Evolutionary conservation across 2,113 vertebrate species (phyloP).

Genomic region (Psephotus haematonotus): DNA sequence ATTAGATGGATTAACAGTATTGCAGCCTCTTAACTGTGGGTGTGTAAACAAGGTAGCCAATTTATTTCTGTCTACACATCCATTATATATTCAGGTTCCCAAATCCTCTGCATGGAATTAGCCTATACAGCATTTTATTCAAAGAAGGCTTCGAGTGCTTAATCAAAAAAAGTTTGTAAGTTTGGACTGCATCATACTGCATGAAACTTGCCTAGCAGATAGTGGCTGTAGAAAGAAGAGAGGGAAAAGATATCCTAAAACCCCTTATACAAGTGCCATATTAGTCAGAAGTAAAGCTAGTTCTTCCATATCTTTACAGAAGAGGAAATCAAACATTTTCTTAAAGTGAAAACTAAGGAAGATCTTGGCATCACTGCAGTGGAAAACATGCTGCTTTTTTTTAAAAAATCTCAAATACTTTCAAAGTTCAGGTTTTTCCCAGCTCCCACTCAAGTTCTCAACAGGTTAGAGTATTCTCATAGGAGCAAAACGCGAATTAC

Average conservation of each 20-base stretch:
- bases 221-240: neutral
- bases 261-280: neutral
- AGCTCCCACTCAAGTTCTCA: neutral
- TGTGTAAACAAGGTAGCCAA: neutral
- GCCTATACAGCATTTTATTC: neutral
- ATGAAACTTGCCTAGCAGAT: neutral
- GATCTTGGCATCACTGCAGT: neutral
- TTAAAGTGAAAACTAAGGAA: neutral
- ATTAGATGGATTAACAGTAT: neutral
- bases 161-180: neutral
- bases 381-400: neutral
- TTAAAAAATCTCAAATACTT: neutral
- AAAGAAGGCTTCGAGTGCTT: neutral
- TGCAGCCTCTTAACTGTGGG: neutral
- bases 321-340: neutral
- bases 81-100: neutral
- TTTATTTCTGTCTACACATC: neutral
- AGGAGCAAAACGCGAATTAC: neutral
- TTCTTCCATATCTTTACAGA: neutral
- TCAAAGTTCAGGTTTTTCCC: neutral
- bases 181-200: neutral
- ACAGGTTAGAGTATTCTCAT: neutral
- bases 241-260: neutral
- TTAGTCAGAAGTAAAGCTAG: neutral
- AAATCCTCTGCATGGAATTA: neutral